Base-by-base conservation (phyloP, 1,140 invertebrate genomes). In the Paralvinella palmiformis region DNA sequence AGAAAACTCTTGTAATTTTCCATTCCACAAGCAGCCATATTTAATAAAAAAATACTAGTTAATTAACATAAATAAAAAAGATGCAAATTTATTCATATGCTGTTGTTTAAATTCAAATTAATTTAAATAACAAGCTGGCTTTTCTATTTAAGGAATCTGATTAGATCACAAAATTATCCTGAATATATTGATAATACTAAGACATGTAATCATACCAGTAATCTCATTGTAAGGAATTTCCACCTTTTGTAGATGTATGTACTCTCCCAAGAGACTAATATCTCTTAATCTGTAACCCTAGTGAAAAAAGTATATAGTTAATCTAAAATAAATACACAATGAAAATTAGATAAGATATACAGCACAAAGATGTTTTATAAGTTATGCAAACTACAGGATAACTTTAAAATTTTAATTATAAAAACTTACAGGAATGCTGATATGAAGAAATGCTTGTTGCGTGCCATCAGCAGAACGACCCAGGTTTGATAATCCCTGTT, bases 211-310 rank as follows among this genome's bases (percentile, higher is more conserved):
- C 10, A 69, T 71, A 78, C 77, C 77, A 71, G 72, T 72, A 6
- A 79, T 68, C 63, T 77, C 68, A 69, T 79, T 79, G 62, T 79
- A 75, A n/a, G 76, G 72, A 33, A 79, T 68, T 57, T 79, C 76
- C 52, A 79, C 68, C 61, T 74, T 79, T 66, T 78, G 76, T 0
- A 79, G 68, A 66, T 79, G 75, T 6, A 69, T 60, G 60, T 73
- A 79, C 48, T 72, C 72, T 65, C 53, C 64, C 22, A 79, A 58
- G 7, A 72, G 44, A 53, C 53, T 67, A 24, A 79, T 75, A 52
- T 78, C 75, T 60, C 67, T 71, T 61, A 79, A 62, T 41, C 66
- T 72, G 66, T 72, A 74, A 2, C 76, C 76, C 77, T 78, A 66
- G 31, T 70, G 72, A 50, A 65, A 66, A 58, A 27, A 36, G 17